Evolutionary conservation across 2,797 vertebrate genomes (phyloP).

Genomic region (Acrocephalus scirpaceus): DNA sequence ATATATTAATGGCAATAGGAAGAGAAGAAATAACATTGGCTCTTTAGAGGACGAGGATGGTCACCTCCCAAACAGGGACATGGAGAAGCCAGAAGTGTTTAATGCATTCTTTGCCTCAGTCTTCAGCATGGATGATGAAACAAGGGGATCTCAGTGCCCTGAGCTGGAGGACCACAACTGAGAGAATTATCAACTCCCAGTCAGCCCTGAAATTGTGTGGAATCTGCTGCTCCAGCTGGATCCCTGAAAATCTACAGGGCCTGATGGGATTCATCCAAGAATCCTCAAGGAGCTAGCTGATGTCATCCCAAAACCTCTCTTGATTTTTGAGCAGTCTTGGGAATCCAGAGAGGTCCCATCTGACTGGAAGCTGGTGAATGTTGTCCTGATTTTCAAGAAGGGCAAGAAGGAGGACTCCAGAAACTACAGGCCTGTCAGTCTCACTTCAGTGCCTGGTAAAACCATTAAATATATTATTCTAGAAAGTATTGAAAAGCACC

Average conservation of each 20-base stretch:
- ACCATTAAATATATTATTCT: background rate
- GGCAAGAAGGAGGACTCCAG: background rate
- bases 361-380: background rate
- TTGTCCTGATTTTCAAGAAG: background rate
- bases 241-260: background rate
- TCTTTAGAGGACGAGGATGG: rapidly evolving
- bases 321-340: background rate
- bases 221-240: background rate
- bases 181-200: background rate
- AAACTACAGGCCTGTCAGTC: background rate
- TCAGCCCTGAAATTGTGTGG: background rate
- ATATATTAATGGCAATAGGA: background rate
- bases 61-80: background rate
- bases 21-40: background rate
- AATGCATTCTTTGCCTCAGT: background rate
- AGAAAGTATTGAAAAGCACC: background rate
- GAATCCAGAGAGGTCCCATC: background rate
- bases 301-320: background rate
- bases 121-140: background rate
- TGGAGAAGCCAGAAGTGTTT: background rate
- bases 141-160: background rate
- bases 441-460: background rate
- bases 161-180: background rate
- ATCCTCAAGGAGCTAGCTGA: background rate
- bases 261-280: background rate